Base-by-base conservation (phyloP, 1,140 invertebrate genomes). In the Drosophila funebris region DNA sequence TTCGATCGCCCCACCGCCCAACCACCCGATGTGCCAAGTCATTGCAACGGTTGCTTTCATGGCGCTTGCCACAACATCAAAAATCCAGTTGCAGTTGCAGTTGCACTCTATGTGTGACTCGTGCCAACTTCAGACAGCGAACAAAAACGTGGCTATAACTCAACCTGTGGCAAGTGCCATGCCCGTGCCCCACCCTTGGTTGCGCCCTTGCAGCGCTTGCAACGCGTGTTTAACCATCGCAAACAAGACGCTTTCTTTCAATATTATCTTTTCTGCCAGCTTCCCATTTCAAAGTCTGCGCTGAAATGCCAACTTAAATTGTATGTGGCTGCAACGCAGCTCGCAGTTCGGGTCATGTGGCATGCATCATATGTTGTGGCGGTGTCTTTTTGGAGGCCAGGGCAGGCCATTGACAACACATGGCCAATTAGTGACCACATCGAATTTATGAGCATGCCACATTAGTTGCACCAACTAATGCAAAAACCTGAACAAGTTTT, bases 31-130 rank as follows among this genome's bases (percentile, higher is more conserved):
- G 64, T 68, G 56, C 14, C 56, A 27, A 50, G 54, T 43, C 54
- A 68, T 18, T 64, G 68, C 44, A 50, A 71, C 68, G 61, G 52
- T 54, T 50, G 57, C 43, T 54, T 54, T 54, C 52, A n/a, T 54
- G 33, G 43, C 63, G 63, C 63, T 69, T 69, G 66, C 66, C 50
- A 44, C 67, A 64, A 46, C 44, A 50, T 27, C 39, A 56, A 54
- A 54, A 54, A 16, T 33, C 29, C 39, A 53, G 37, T 18, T 53
- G 31, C 18, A 18, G 31, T 13, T 50, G 52, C 27, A 3, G 13
- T 36, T 13, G 2, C 5, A 20, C 16, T 33, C 2, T 18, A 2
- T 16, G 18, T 41, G 16, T 36, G 57, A 18, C 57, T 60, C 57
- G 57, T 60, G 57, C 41, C 57, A 33, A 24, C 14, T 13, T 36